Base-by-base conservation (phyloP, 2,797 vertebrate genomes). In the Loris lydekkerianus region DNA sequence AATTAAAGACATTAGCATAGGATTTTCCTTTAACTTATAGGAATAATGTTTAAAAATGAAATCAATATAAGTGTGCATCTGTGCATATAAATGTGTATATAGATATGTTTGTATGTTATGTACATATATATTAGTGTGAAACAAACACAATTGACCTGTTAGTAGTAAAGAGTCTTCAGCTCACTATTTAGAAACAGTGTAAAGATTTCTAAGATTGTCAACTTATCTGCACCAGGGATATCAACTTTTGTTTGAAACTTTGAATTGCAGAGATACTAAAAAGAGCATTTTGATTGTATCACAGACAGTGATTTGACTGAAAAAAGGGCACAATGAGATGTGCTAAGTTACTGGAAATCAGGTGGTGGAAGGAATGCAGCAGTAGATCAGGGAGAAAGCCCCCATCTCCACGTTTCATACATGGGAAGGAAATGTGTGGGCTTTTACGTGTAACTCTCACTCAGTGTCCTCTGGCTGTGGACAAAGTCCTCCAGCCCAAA, bases 11-110 rank as follows among this genome's bases (percentile, higher is more conserved):
- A 29, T 73, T 60, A 85, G 49, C 1, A 73, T 34, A 53, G 7
- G 31, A 73, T 40, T 58, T 56, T 78, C 27, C 11, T 94, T 85
- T 73, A 61, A 84, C 5, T 58, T 87, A 7, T 34, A 91, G 40
- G 20, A 86, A 84, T 76, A 53, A 83, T 70, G 1, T 86, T 82
- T 76, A 43, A 94, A 86, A 91, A 69, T 56, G 10, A 86, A 91
- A 67, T 53, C 58, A 29, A 15, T 65, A 31, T 31, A 31, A 65
- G 14, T 21, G 56, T 29, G 1, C 10, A 11, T 34, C 20, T 31
- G 14, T 11, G 20, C 5, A 78, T 18, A 25, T 6, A 6, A 40
- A 6, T 76, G 21, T 34, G 0, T 58, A 1, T 13, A 0, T 43
- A 9, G 5, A 60, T 46, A 14, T 46, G 2, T 29, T 13, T 53